Conservation (phyloP, 2,888 invertebrate genomes). For the Entomobrya proxima region DNA sequence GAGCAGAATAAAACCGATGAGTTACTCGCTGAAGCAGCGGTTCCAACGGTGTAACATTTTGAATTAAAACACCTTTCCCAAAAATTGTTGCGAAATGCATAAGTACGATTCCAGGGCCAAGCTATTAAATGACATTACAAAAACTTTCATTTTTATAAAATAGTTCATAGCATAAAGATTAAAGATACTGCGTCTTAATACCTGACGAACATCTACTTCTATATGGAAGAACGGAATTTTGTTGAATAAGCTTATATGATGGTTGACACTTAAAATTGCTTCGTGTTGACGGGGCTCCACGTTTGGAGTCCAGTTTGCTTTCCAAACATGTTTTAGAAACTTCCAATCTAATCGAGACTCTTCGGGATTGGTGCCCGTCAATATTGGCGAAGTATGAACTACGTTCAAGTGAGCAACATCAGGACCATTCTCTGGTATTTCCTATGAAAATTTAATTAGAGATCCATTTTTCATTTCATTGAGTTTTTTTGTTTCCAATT, state of each 20-base stretch:
- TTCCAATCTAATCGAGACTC: slow-evolving; percentile 58
- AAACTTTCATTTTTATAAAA: neutral
- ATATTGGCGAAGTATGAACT: slow-evolving; percentile 80
- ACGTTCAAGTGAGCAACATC: slow-evolving; percentile 88
- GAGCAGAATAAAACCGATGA: slow-evolving; percentile 86
- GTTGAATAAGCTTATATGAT: slow-evolving; percentile 62
- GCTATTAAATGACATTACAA: slow-evolving; percentile 74
- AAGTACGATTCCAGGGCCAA: slow-evolving; percentile 79
- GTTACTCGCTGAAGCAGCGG: slow-evolving; percentile 86
- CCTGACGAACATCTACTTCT: slow-evolving; percentile 68
- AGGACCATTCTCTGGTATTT: slow-evolving; percentile 93
- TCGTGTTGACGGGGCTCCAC: slow-evolving; percentile 56
- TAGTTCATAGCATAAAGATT: neutral
- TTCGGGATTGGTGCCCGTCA: slow-evolving; percentile 61
- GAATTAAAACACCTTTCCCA: slow-evolving; percentile 80
- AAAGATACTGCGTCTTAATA: neutral
- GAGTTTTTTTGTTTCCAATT: too few relatives aligned
- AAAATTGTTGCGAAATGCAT: slow-evolving; percentile 78
- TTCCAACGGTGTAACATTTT: slow-evolving; percentile 87
- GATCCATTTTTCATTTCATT: neutral
- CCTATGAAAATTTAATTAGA: slow-evolving; percentile 79
- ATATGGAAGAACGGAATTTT: slow-evolving; percentile 60
- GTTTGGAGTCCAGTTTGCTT: slow-evolving; percentile 67
- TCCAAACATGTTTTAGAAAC: slow-evolving; percentile 67
- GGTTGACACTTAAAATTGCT: slow-evolving; percentile 62